Evolutionary conservation across 2,113 vertebrate genomes (phyloP), one percentile per base, ranked within the genome.

Genomic region (Anolis carolinensis): DNA sequence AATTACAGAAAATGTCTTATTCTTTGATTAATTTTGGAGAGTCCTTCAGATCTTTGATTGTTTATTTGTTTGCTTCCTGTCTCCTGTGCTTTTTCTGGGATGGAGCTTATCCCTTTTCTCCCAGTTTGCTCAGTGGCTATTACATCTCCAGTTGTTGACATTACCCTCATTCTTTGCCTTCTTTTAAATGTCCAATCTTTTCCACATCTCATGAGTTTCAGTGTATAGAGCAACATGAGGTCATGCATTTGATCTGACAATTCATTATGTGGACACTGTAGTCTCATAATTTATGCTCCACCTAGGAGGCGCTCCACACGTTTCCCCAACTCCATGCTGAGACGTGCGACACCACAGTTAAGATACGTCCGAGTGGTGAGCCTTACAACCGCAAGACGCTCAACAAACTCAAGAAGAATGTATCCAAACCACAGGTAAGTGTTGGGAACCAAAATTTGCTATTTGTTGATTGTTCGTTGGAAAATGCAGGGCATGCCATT

Each of bases 311-410:
- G 78, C 95, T 98, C 92, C 97, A 98, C 83, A 96, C 96, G 1
- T 98, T 97, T 88, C 97, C 98, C 30, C 97, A 98, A 95, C 96
- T 98, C 80, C 92, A 94, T 7, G 91, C 94, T 3, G 94, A 95
- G 78, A 95, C 96, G 0, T 97, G 97, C 76, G 98, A 97, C 36
- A 94, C 97, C 6, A 93, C 95, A 0, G 97, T 98, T 89, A 96
- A 95, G 93, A 95, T 98, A 86, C 97, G 96, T 77, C 96, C 98
- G 0, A 96, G 96, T 0, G 98, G 98, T 16, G 97, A 98, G 13
- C 97, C 97, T 76, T 98, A 98, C 93, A 98, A 98, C 94, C 97
- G 98, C 48, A 98, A 98, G 95, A 98, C 98, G 1, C 97, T 98
- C 92, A 98, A 98, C 96, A 96, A 98, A 89, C 96, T 98, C 89